Evolutionary conservation across 1,140 invertebrate genomes (phyloP).

Genomic region (Elysia chlorotica): DNA sequence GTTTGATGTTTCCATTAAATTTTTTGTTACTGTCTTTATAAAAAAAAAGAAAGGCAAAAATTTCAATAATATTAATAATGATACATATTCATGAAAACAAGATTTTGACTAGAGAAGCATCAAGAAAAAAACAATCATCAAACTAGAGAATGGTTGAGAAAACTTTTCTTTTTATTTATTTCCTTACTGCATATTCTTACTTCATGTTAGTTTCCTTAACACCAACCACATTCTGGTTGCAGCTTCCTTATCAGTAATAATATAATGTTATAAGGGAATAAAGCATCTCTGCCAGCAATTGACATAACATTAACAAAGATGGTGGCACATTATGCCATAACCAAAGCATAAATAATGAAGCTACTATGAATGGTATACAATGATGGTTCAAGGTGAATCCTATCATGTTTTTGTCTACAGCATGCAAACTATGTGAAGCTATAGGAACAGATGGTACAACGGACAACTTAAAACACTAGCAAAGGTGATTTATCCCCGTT

Average conservation of each 20-base stretch:
- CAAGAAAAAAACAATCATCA: too few species aligned
- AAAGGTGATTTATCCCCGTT: slow-evolving; percentile 16
- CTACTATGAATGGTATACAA: slow-evolving; percentile 3
- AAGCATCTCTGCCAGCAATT: slow-evolving; percentile 23
- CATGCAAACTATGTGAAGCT: slow-evolving; percentile 18
- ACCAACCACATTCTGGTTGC: slow-evolving; percentile 20
- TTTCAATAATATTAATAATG: too few species aligned
- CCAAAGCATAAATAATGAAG: slow-evolving; percentile 15
- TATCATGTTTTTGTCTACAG: too few species aligned
- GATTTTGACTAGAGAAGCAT: too few species aligned
- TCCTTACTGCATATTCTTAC: slow-evolving; percentile 24
- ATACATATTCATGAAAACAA: too few species aligned
- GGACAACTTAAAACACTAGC: slow-evolving; percentile 15
- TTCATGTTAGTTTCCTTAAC: slow-evolving; percentile 21
- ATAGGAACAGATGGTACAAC: slow-evolving; percentile 3
- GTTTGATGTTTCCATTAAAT: too few species aligned
- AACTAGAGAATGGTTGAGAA: slow-evolving; percentile 23
- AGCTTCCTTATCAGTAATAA: background rate
- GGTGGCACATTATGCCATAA: background rate
- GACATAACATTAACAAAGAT: slow-evolving; percentile 8
- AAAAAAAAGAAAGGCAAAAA: too few species aligned
- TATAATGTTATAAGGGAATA: slow-evolving; percentile 15
- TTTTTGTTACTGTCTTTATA: too few species aligned
- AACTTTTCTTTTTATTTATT: slow-evolving; percentile 22
- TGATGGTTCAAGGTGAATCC: background rate